A percentile compares a stretch with the other conserved stretches of the same genome.
These are phyloP conservation scores for Astur gentilis DNA, from an alignment of 2,113 vertebrate genomes.

Conservation along the genomic window DNA sequence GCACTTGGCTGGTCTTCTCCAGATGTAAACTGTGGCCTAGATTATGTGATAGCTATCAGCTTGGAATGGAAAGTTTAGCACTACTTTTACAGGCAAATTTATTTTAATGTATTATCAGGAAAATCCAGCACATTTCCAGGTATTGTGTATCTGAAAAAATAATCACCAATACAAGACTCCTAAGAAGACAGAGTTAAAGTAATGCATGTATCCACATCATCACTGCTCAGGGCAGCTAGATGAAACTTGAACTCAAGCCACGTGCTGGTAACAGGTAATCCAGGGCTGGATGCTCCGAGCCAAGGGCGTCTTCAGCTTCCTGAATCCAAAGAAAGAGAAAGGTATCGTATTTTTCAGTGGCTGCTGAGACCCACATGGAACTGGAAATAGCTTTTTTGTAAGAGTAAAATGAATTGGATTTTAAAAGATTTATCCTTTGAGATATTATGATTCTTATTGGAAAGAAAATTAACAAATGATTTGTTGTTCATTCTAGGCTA, in stretches of 20 bases:
- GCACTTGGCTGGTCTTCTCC: not conserved
- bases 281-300: not conserved
- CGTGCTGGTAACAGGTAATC: not conserved
- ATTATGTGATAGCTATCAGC: not conserved
- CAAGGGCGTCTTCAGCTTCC: not conserved
- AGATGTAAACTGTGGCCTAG: conserved; percentile 35
- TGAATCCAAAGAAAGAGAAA: not conserved
- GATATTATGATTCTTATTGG: not conserved
- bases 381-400: not conserved
- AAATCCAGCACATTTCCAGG: conserved; percentile 26
- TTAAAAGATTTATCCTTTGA: not conserved
- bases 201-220: not conserved
- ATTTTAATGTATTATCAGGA: conserved; percentile 20
- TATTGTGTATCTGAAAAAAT: conserved; percentile 38
- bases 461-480: not conserved
- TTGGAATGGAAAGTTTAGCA: conserved; percentile 1
- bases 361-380: not conserved
- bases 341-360: not conserved
- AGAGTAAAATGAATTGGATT: not conserved
- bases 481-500: not conserved
- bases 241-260: not conserved
- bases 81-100: not conserved
- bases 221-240: not conserved
- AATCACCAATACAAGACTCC: not conserved
- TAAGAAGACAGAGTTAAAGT: not conserved